Evolutionary conservation across 2,888 invertebrate genomes (phyloP).

Genomic region (Aricia artaxerxes): DNA sequence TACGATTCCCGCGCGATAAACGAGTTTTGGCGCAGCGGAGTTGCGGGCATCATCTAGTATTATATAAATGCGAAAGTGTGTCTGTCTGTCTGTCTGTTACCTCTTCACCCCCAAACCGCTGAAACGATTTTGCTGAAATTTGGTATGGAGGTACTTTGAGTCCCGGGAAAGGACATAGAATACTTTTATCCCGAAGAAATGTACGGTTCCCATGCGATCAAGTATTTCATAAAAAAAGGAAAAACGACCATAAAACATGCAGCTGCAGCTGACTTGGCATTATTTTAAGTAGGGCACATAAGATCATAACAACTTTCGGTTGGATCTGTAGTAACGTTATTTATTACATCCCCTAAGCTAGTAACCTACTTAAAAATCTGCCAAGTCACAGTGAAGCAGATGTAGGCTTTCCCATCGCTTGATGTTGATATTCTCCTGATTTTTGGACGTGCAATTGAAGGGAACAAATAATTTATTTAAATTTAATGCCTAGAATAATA

Average conservation of each 20-base stretch:
- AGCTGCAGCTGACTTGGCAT: slow-evolving; percentile 3
- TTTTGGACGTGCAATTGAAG: neutral
- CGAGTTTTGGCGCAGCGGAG: no score
- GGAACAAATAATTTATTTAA: neutral
- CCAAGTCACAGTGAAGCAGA: neutral
- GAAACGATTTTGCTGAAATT: no score
- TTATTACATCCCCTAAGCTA: neutral
- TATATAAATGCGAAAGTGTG: no score
- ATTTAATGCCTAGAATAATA: neutral
- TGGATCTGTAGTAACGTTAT: neutral
- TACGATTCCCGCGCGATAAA: no score
- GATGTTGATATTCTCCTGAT: neutral
- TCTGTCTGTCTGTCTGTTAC: no score
- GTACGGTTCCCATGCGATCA: no score
- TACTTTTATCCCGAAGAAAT: no score
- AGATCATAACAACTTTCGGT: slow-evolving; percentile 5
- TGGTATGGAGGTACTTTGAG: no score
- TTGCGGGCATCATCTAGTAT: no score
- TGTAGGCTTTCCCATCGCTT: neutral
- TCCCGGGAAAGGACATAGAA: no score
- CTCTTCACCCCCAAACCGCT: no score
- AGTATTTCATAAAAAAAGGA: no score
- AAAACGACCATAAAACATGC: neutral
- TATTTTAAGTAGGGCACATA: neutral
- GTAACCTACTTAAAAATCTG: neutral